Conservation (phyloP, 2,113 vertebrate genomes). For the Herpetotheres cachinnans region DNA sequence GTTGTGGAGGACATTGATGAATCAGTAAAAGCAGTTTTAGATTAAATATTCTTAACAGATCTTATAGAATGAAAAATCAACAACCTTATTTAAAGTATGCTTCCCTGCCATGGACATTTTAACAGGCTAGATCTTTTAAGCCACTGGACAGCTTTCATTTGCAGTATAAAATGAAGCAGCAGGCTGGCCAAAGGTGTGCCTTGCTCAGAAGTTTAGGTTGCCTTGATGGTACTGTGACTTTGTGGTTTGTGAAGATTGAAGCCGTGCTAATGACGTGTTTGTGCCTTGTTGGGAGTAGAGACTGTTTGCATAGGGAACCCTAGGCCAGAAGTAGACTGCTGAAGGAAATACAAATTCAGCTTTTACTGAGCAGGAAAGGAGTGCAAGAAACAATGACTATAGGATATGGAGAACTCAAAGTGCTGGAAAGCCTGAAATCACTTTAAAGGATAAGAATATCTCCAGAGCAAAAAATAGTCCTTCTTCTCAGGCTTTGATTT, state of each 20-base stretch:
- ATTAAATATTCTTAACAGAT: slow-evolving; percentile 12
- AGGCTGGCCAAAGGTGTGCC: not conserved
- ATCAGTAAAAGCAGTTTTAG: not conserved
- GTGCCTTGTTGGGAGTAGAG: not conserved
- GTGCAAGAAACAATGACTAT: not conserved
- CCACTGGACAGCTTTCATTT: not conserved
- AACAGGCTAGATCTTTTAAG: not conserved
- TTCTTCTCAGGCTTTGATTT: not conserved
- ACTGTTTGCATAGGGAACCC: not conserved
- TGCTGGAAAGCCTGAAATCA: not conserved
- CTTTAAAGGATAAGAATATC: not conserved
- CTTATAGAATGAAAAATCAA: slow-evolving; percentile 14
- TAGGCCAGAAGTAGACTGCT: not conserved
- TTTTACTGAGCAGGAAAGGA: not conserved
- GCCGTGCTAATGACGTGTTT: not conserved
- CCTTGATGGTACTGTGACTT: not conserved
- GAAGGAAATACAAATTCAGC: not conserved
- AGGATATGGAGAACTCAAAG: not conserved
- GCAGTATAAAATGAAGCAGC: not conserved
- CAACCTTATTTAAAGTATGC: not conserved
- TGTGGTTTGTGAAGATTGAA: not conserved
- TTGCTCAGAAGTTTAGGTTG: slow-evolving; percentile 8
- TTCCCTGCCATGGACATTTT: not conserved
- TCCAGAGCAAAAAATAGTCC: not conserved
- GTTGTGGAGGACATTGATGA: not conserved